Percentiles rank a stretch among this genome's conserved stretches.
phyloP scores from a whole-genome alignment of 1,140 invertebrate genomes.

The Drosophila murphyi region DNA sequence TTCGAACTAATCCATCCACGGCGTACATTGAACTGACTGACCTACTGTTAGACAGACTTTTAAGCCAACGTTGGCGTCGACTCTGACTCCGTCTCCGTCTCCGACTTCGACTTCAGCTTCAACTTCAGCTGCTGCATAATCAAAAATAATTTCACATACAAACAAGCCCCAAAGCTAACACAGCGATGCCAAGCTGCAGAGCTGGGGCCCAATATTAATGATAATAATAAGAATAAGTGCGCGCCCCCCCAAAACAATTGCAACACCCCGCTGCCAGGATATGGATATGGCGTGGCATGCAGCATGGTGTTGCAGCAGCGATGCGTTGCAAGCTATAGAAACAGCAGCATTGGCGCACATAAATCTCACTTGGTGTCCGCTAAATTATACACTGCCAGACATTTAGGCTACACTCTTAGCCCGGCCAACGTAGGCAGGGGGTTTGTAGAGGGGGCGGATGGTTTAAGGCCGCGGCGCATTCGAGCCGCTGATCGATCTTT shows the following conservation, averaged over 20 bases:
- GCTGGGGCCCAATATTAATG: conserved; percentile 72
- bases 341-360: conserved; percentile 82
- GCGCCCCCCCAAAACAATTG: conserved; percentile 69
- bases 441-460: not conserved
- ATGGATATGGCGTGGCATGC: conserved; percentile 40
- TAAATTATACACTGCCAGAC: conserved; percentile 84
- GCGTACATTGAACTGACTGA: conserved; percentile 71
- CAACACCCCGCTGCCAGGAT: conserved; percentile 62
- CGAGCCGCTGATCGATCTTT: conserved; percentile 81
- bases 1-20: conserved; percentile 71
- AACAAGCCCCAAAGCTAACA: conserved; percentile 73
- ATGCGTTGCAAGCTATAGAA: conserved; percentile 39
- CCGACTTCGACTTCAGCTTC: conserved; percentile 2
- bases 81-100: not conserved
- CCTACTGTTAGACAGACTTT: conserved; percentile 67
- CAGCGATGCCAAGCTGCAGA: conserved; percentile 22
- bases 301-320: not conserved
- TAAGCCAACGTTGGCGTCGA: not conserved
- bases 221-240: conserved; percentile 83
- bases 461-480: conserved; percentile 8
- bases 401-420: conserved; percentile 82
- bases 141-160: conserved; percentile 83
- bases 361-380: conserved; percentile 85
- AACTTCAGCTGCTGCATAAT: conserved; percentile 71
- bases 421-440: conserved; percentile 18